These are phyloP conservation scores for Mormyrus hasselquistii DNA, from an alignment of 2,797 vertebrate species.

Conservation along the genomic window DNA sequence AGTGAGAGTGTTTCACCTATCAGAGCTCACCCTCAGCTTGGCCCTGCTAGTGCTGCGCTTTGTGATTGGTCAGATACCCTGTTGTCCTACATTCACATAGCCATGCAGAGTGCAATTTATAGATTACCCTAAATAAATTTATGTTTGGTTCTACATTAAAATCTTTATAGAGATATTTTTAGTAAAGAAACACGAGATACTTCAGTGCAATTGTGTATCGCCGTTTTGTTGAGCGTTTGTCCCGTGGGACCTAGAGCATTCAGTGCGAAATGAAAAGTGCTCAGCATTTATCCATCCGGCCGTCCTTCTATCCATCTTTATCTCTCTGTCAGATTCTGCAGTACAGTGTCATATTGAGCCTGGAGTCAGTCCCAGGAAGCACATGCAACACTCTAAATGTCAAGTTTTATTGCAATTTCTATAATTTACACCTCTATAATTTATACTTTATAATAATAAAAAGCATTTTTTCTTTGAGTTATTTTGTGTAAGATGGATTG, in stretches of 20 bases:
- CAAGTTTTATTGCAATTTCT: background rate
- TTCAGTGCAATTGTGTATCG: background rate
- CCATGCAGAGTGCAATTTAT: background rate
- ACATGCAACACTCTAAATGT: background rate
- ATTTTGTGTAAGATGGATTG: background rate
- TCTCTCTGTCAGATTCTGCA: background rate
- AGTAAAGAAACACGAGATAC: background rate
- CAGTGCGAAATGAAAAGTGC: background rate
- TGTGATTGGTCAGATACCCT: background rate
- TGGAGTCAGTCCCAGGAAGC: background rate
- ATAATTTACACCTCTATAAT: background rate
- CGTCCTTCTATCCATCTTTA: background rate
- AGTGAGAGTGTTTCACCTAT: background rate
- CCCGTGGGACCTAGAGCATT: background rate
- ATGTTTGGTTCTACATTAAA: background rate
- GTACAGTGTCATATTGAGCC: background rate
- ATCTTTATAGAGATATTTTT: background rate
- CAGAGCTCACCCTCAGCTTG: background rate
- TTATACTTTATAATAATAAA: background rate
- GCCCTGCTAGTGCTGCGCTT: background rate
- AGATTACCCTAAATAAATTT: background rate
- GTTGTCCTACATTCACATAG: background rate
- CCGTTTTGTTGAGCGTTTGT: too few relatives aligned
- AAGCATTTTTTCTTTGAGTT: background rate
- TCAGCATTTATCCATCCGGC: background rate